These are phyloP conservation scores for Callitettix versicolor DNA, from an alignment of 1,140 invertebrate genomes.

Conservation along the genomic window DNA sequence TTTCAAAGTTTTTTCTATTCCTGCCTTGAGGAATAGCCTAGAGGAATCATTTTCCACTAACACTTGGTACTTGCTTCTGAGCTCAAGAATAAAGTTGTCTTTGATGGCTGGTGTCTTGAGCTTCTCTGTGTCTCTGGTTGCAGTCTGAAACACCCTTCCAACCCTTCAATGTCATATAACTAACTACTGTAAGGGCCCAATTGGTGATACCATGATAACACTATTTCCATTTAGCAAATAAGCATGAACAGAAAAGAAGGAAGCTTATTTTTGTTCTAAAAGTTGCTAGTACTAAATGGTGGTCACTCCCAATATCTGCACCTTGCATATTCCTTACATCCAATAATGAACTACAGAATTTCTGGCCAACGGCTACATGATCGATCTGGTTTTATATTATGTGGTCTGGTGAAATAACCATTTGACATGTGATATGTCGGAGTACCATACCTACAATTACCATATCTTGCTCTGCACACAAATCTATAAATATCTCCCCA, in stretches of 20 bases:
- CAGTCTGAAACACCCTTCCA: neutral
- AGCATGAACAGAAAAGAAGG: no score
- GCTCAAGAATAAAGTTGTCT: neutral
- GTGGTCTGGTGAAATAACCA: neutral
- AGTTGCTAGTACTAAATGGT: neutral
- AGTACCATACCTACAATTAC: neutral
- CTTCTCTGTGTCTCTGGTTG: neutral
- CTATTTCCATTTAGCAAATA: no score
- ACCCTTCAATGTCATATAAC: neutral
- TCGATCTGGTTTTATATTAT: conserved; percentile 6
- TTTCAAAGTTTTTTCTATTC: neutral
- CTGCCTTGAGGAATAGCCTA: neutral
- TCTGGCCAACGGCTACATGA: neutral
- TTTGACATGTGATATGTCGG: neutral
- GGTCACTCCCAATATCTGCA: conserved; percentile 1
- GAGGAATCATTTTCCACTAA: neutral
- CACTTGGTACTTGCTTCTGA: neutral
- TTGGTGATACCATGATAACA: no score
- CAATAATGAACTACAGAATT: conserved; percentile 5
- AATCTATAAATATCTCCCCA: neutral
- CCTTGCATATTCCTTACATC: conserved; percentile 10
- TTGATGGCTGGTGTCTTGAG: neutral
- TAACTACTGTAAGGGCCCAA: no score
- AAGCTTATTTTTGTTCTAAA: neutral
- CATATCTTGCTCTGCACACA: neutral